Base-by-base conservation (phyloP, 2,113 vertebrate species). In the Lampris incognitus region DNA sequence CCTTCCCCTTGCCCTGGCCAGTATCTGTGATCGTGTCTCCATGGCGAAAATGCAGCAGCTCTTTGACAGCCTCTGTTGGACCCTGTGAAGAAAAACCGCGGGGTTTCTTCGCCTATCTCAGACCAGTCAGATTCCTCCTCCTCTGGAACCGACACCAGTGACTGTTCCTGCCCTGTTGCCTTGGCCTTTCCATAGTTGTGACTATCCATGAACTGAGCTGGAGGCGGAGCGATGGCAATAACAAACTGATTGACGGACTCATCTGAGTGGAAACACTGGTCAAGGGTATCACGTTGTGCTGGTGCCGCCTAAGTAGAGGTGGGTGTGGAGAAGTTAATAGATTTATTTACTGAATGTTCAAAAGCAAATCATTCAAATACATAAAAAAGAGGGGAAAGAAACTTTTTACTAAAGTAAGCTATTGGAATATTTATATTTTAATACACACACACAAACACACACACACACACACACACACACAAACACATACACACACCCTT, bases 111-210 rank as follows among this genome's bases (percentile, higher is more conserved):
- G 52, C 91, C 90, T 11, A 90, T 83, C 81, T 94, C 93, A 11
- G 93, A 94, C 93, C 93, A 95, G 69, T 94, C 94, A 24, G 93
- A 93, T 49, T 94, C 94, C 70, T 93, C 93, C 61, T 94, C 93
- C 74, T 95, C 94, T 73, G 90, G 92, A 40, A 94, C 88, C 1
- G 91, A 81, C 4, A 93, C 91, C 66, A 94, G 74, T 10, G 69
- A 10, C 42, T 91, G 91, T 46, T 93, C 92, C 66, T 92, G 92
- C 5, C 72, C 85, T 0, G 67, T n/a, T 1, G 61, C 52, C 40
- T 85, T 89, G 72, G 76, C 69, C 40, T 86, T 89, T 59, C 69
- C 87, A 40, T 78, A 92, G 68, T 73, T 85, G 6, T 84, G 79
- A 50, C 44, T 75, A 83, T 95, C 93, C 91, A 93, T 93, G 84